These are phyloP conservation scores for Slavum lentiscoides DNA, from an alignment of 2,888 invertebrate genomes.

Conservation along the genomic window DNA sequence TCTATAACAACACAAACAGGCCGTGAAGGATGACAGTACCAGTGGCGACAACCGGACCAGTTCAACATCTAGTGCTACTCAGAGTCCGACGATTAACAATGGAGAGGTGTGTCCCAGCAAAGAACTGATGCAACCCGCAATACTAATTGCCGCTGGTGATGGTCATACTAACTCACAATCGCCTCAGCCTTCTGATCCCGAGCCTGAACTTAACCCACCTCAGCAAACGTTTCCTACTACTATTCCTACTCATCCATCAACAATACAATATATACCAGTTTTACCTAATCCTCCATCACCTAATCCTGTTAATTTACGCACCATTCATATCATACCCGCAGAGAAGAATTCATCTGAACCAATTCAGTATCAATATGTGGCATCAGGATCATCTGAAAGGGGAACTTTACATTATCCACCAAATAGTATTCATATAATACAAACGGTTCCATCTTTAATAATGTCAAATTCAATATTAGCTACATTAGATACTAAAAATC, in stretches of 20 bases:
- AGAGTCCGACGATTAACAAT: conserved; percentile 52
- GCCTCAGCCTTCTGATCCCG: conserved; percentile 34
- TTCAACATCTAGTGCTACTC: conserved; percentile 52
- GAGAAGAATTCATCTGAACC: conserved; percentile 52
- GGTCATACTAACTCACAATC: conserved; percentile 52
- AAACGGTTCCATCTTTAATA: conserved; percentile 57
- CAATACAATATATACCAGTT: conserved; percentile 57
- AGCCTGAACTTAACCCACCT: conserved; percentile 46
- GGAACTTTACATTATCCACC: conserved; percentile 58
- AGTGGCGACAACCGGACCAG: conserved; percentile 52
- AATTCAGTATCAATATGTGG: conserved; percentile 55
- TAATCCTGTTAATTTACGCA: conserved; percentile 53
- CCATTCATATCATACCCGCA: conserved; percentile 54
- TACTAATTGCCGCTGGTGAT: conserved; percentile 53
- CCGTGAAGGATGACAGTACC: conserved; percentile 52
- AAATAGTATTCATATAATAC: conserved; percentile 57
- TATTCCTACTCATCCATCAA: conserved; percentile 58
- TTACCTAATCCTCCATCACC: conserved; percentile 54
- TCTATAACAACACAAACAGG: conserved; percentile 52
- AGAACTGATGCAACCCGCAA: conserved; percentile 52
- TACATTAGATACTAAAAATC: conserved; percentile 54
- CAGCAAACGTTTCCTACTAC: conserved; percentile 56
- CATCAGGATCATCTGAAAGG: conserved; percentile 55
- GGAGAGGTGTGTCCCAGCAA: conserved; percentile 53
- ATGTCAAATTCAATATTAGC: conserved; percentile 56